Evolutionary conservation across 2,113 vertebrate genomes (phyloP), one percentile per base, ranked within the genome.

Genomic region (Caloenas nicobarica): DNA sequence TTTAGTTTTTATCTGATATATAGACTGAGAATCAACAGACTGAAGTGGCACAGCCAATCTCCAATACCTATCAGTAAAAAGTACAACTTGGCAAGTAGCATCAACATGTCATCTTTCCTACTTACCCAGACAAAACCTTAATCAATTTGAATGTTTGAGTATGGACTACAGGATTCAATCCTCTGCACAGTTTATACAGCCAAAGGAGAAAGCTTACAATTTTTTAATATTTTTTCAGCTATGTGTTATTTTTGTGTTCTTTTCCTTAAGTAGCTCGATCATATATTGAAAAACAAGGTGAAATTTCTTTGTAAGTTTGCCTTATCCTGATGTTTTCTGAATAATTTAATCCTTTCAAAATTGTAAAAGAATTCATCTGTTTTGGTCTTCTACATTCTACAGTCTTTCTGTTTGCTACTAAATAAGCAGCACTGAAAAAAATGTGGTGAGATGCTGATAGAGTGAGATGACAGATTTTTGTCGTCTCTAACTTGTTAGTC

Each of bases 381-480:
- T 82, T 80, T 56, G 48, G 17, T 68, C 25, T 51, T 46, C 44
- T 77, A 11, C 4, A 38, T 93, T 69, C 28, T 46, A 73, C 44
- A 57, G 68, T 18, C 44, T 86, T 81, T 91, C 48, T 77, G 14
- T 57, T 64, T 80, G 16, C 48, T 77, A 64, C 8, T 65, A 70
- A 81, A 69, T 36, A 86, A 54, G 24, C 50, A 91, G 40, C 64
- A 44, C 28, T 48, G 62, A 93, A 88, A 89, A 81, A 81, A 68
- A 8, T 3, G 1, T 34, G 44, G 26, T 64, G 61, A 86, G 58
- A 51, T 81, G 26, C 62, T 64, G 64, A 80, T 51, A 82, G 61
- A 71, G 48, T 36, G 72, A 93, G 76, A 81, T 65, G 44, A 61
- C 34, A 93, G 68, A 66, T 80, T 95, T 93, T 92, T 83, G 34